Percentiles rank a stretch among this genome's conserved stretches.
phyloP scores from a whole-genome alignment of 2,888 invertebrate genomes.

The Agapetus fuscipes region DNA sequence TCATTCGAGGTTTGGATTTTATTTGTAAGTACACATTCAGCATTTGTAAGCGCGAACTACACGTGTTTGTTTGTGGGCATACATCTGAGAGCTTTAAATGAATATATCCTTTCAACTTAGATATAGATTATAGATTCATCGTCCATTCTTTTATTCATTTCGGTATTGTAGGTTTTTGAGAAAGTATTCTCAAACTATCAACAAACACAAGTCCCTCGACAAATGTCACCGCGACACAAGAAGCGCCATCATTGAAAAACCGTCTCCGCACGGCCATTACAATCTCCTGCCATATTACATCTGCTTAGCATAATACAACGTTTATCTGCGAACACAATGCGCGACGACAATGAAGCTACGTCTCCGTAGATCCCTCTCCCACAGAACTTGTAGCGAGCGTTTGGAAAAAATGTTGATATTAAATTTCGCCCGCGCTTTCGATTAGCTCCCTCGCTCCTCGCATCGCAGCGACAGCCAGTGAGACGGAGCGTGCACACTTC shows the following conservation, averaged over 20 bases:
- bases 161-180: no score
- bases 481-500: neutral
- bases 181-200: no score
- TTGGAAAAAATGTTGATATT: conserved; percentile 2
- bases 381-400: neutral
- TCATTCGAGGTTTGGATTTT: neutral
- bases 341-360: neutral
- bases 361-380: neutral
- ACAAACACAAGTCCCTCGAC: no score
- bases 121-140: no score
- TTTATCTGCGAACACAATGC: neutral
- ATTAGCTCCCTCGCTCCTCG: conserved; percentile 1
- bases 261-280: no score
- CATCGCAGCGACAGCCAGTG: neutral
- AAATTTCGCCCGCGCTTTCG: conserved; percentile 4
- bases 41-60: neutral
- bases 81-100: no score
- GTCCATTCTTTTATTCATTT: no score
- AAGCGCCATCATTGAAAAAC: no score
- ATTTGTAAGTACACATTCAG: neutral
- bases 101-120: no score
- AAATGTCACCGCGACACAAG: no score
- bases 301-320: neutral
- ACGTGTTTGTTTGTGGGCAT: no score
- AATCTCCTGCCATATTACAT: neutral